Conservation (phyloP, 1,140 invertebrate species). For the Alviniconcha marisindica region DNA sequence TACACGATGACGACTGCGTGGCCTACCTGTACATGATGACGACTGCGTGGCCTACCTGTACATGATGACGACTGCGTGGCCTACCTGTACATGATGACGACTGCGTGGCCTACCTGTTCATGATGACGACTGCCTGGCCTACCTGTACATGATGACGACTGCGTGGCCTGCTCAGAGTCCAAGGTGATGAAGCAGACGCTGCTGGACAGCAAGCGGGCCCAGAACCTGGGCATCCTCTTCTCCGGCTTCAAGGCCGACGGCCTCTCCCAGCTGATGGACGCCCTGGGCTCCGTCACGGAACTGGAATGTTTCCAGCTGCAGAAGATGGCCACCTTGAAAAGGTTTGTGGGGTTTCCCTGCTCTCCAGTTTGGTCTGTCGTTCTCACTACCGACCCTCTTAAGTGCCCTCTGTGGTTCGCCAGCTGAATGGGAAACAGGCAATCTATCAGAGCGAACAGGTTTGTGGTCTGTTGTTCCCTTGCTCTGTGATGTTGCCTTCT, state of each 20-base stretch:
- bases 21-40: no score
- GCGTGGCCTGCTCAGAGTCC: not conserved
- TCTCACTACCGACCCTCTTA: no score
- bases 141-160: not conserved
- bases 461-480: no score
- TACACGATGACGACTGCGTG: no score
- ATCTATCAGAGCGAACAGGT: no score
- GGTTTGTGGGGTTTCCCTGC: slow-evolving; percentile 33
- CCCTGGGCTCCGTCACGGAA: slow-evolving; percentile 53
- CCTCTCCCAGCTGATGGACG: slow-evolving; percentile 39
- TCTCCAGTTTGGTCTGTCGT: not conserved
- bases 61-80: no score
- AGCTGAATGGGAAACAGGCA: not conserved
- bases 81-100: no score
- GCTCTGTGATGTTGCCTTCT: not conserved
- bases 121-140: not conserved
- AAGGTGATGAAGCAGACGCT: slow-evolving; percentile 45
- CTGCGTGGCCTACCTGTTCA: no score
- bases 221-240: slow-evolving; percentile 61
- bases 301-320: slow-evolving; percentile 54
- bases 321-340: slow-evolving; percentile 57
- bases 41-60: no score
- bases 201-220: slow-evolving; percentile 55
- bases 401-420: no score
- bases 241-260: slow-evolving; percentile 53